A percentile compares a stretch with the other conserved stretches of the same genome.
Conservation (phyloP, 2,888 invertebrate species). For the Melinopterus prodromus region DNA sequence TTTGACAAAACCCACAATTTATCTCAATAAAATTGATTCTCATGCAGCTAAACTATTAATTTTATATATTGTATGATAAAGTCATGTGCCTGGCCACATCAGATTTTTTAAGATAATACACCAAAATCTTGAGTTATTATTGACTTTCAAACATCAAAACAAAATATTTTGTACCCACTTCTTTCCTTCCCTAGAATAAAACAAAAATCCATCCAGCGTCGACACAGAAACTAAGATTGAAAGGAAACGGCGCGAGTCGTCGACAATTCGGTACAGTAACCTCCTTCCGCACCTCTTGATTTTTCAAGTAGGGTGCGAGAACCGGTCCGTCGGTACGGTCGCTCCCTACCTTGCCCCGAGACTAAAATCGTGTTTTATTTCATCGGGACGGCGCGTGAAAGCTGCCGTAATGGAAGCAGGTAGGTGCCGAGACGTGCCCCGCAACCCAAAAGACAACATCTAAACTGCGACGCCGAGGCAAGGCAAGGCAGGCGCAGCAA, state of each 20-base stretch:
- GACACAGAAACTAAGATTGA: background rate
- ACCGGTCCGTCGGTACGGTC: conserved; percentile 10
- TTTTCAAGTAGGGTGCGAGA: conserved; percentile 15
- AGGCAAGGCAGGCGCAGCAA: conserved; percentile 42
- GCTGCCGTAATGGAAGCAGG: conserved; percentile 44
- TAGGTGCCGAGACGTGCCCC: conserved; percentile 46
- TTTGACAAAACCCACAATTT: no score
- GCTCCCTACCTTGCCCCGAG: conserved; percentile 13
- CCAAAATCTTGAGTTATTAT: no score
- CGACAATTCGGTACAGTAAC: background rate
- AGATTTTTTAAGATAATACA: no score
- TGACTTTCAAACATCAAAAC: no score
- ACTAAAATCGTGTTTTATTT: conserved; percentile 43
- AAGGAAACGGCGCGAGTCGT: background rate
- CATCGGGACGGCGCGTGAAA: conserved; percentile 45
- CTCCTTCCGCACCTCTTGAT: background rate
- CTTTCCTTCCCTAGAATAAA: background rate
- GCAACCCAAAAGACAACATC: conserved; percentile 44
- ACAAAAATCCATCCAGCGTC: background rate
- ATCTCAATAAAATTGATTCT: no score
- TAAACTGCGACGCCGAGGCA: conserved; percentile 35
- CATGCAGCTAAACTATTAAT: no score
- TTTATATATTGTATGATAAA: no score
- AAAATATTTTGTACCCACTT: background rate
- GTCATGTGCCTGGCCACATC: no score